Conservation (phyloP, 2,113 vertebrate species). For the Equus przewalskii region DNA sequence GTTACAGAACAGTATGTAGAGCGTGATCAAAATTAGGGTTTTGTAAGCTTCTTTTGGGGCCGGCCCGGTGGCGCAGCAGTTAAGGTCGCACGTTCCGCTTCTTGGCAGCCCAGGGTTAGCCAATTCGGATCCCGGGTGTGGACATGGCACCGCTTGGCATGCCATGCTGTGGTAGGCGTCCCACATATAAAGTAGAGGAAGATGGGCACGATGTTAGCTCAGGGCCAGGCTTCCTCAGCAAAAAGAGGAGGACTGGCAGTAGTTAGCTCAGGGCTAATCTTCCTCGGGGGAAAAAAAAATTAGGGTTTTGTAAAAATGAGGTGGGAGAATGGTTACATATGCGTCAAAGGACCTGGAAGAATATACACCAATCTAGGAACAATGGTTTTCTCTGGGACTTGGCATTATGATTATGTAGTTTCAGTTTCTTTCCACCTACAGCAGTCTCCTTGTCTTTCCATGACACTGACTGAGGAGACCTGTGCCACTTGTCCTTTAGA, state of each 20-base stretch:
- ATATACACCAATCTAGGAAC: not conserved
- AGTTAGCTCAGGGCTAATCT: too few species aligned
- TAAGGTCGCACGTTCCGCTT: too few species aligned
- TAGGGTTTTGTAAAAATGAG: not conserved
- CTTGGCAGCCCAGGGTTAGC: too few species aligned
- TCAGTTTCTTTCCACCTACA: not conserved
- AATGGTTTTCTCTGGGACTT: not conserved
- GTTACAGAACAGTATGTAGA: not conserved
- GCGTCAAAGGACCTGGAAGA: not conserved
- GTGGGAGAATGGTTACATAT: not conserved
- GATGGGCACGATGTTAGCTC: too few species aligned
- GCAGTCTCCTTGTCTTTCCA: not conserved
- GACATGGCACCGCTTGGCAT: too few species aligned
- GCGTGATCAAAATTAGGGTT: not conserved
- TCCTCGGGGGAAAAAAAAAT: not conserved
- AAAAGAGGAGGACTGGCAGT: too few species aligned
- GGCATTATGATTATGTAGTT: not conserved
- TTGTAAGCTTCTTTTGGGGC: not conserved
- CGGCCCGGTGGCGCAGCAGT: too few species aligned
- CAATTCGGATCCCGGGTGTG: too few species aligned
- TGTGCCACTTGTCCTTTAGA: not conserved
- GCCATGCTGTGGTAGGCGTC: too few species aligned
- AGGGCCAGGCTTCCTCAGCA: too few species aligned
- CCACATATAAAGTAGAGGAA: too few species aligned
- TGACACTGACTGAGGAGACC: not conserved